A percentile compares a stretch with the other conserved stretches of the same genome.
Evolutionary conservation across 2,797 vertebrate species (phyloP).

Genomic region (Scyliorhinus canicula): DNA sequence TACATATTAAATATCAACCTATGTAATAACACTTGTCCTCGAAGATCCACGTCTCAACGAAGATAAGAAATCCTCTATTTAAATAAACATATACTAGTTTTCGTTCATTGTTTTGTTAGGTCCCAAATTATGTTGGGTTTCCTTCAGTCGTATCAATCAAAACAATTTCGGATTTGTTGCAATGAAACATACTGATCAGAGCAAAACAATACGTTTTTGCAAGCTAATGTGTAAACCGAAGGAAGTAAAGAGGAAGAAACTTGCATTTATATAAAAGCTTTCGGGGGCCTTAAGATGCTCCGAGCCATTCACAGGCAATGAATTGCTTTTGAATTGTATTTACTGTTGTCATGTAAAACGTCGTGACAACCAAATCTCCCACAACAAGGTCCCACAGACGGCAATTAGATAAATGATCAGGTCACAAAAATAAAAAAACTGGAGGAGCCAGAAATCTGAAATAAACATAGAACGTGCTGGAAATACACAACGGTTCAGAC

Average conservation of each 20-base stretch:
- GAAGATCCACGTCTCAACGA: background rate
- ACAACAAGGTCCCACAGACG: background rate
- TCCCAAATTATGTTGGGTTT: background rate
- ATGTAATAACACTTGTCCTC: background rate
- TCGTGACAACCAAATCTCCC: background rate
- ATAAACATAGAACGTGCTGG: background rate
- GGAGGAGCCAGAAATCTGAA: background rate
- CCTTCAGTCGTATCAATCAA: background rate
- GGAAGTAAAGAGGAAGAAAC: background rate
- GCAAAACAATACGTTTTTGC: no score
- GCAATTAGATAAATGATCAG: background rate
- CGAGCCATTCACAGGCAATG: background rate
- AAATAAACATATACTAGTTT: background rate
- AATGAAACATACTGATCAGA: no score
- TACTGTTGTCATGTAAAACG: background rate
- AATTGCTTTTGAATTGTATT: background rate
- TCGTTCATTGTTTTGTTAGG: background rate
- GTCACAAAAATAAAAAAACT: background rate
- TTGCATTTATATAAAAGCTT: background rate
- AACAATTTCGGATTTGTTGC: background rate
- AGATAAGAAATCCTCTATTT: background rate
- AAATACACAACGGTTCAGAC: background rate
- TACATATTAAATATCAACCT: background rate
- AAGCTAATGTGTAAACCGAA: background rate
- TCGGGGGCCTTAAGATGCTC: no score